Percentiles rank a stretch among this genome's conserved stretches.
Evolutionary conservation across 2,797 vertebrate species (phyloP).

Genomic region (Sebastolobus alascanus): DNA sequence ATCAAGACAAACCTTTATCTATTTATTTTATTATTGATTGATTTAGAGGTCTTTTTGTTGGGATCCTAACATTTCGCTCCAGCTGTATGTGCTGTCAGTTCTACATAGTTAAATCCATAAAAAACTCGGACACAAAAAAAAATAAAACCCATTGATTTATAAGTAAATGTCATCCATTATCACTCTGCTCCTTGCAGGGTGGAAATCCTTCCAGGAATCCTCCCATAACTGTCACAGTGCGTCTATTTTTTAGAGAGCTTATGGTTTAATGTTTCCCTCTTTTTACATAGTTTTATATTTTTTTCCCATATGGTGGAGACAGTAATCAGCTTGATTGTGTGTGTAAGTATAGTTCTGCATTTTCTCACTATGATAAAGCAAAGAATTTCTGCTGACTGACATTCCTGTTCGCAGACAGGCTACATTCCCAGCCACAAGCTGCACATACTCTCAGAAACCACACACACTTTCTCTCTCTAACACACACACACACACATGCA

Average conservation of each 20-base stretch:
- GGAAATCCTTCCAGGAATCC: constrained; percentile 25
- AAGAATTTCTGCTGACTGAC: constrained; percentile 62
- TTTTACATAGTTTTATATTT: constrained; percentile 15
- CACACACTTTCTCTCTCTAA: not conserved
- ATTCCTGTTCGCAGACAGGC: constrained; percentile 56
- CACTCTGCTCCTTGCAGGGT: constrained; percentile 4
- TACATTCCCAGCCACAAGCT: constrained; percentile 57
- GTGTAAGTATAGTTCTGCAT: constrained; percentile 26
- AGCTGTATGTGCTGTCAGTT: constrained; percentile 5
- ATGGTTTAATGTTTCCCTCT: constrained; percentile 28
- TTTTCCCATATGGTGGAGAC: constrained; percentile 24
- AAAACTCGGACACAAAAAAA: constrained; percentile 17
- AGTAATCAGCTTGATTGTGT: constrained; percentile 18
- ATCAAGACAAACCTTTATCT: not conserved
- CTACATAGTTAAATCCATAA: constrained; percentile 19
- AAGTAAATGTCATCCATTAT: constrained; percentile 35
- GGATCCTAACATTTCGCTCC: not conserved
- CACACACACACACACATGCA: constrained; percentile 23
- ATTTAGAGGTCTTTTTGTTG: not conserved
- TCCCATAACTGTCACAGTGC: constrained; percentile 23
- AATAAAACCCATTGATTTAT: constrained; percentile 31
- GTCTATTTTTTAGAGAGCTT: constrained; percentile 19
- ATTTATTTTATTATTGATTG: not conserved
- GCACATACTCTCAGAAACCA: constrained; percentile 55
- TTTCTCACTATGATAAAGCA: constrained; percentile 45